A percentile compares a stretch with the other conserved stretches of the same genome.
Evolutionary conservation across 1,140 invertebrate species (phyloP).

Genomic region (Vanessa tameamea): DNA sequence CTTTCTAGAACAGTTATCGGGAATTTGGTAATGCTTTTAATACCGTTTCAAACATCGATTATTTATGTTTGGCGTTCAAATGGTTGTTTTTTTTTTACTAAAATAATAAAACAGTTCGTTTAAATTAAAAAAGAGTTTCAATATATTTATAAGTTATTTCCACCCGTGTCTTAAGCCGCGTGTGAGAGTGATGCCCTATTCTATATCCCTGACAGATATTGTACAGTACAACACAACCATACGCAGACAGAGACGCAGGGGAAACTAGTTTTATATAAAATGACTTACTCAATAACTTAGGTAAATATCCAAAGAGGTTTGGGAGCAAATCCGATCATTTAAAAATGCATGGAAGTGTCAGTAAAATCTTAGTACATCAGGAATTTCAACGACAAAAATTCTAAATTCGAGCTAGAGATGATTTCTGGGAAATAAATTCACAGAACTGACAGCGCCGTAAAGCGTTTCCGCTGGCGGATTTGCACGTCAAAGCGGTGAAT

Average conservation of each 20-base stretch:
- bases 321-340: neutral
- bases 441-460: neutral
- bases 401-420: neutral
- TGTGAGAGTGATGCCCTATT: too few species aligned
- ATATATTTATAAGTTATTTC: too few species aligned
- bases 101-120: too few species aligned
- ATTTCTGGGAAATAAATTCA: neutral
- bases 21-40: slow-evolving; percentile 3
- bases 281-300: neutral
- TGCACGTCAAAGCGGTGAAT: slow-evolving; percentile 3
- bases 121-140: too few species aligned
- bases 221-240: too few species aligned
- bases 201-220: too few species aligned
- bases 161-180: too few species aligned
- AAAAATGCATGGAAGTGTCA: neutral
- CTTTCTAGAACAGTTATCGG: neutral
- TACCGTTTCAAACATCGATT: neutral
- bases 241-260: too few species aligned
- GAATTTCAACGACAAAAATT: neutral
- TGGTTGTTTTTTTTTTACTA: too few species aligned
- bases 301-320: neutral
- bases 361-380: too few species aligned
- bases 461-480: slow-evolving; percentile 6
- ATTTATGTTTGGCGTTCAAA: neutral
- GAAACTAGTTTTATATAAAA: too few species aligned